Percentiles rank a stretch among this genome's conserved stretches.
These are phyloP conservation scores for Trichogramma dendrolimi DNA, from an alignment of 2,888 invertebrate species.

Conservation along the genomic window DNA sequence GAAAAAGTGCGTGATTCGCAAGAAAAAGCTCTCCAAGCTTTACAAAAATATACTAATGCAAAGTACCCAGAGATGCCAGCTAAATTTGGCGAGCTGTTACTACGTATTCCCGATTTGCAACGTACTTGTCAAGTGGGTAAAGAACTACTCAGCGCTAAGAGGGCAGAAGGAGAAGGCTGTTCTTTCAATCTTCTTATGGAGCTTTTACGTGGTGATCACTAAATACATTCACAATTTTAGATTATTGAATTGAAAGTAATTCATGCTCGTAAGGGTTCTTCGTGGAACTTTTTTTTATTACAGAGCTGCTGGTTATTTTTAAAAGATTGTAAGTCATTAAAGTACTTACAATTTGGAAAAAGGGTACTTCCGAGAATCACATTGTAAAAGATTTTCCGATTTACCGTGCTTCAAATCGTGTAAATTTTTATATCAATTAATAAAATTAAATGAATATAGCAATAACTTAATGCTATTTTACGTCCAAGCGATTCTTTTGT, in stretches of 20 bases:
- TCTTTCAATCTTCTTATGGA: conserved; percentile 95
- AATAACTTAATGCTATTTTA: too few species aligned
- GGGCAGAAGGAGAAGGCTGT: conserved; percentile 74
- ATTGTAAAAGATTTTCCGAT: too few species aligned
- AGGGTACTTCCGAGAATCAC: too few species aligned
- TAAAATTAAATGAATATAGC: too few species aligned
- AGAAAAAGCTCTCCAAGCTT: conserved; percentile 86
- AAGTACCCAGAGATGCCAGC: conserved; percentile 91
- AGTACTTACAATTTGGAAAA: too few species aligned
- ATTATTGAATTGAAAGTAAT: neutral
- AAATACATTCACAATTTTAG: conserved; percentile 48
- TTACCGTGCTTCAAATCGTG: too few species aligned
- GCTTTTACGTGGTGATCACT: conserved; percentile 88
- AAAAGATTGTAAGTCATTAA: neutral
- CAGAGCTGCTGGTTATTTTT: conserved; percentile 4
- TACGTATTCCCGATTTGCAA: conserved; percentile 91
- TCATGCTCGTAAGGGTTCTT: neutral
- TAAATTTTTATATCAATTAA: too few species aligned
- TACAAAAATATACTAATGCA: conserved; percentile 85
- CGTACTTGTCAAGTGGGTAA: conserved; percentile 93
- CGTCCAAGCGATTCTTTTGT: too few species aligned
- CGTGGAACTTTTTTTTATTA: conserved; percentile 1
- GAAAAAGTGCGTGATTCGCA: conserved; percentile 91
- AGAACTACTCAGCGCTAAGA: conserved; percentile 83
- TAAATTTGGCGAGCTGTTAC: conserved; percentile 88